Conservation (phyloP, 2,113 vertebrate genomes). For the Cebus imitator region DNA sequence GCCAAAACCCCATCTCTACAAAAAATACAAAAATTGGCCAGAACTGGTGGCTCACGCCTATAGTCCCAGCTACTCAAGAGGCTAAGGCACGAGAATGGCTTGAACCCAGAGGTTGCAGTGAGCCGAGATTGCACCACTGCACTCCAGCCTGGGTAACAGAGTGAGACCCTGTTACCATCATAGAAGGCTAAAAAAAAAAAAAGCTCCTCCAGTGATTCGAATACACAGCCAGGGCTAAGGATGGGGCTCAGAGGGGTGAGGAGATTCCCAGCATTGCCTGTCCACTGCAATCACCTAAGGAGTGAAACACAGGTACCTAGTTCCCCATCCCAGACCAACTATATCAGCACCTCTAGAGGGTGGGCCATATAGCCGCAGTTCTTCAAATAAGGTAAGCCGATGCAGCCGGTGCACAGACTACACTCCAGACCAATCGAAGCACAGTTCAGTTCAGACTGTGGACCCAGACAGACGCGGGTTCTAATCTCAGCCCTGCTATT, state of each 20-base stretch:
- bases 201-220: background rate
- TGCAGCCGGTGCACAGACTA: background rate
- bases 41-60: no score
- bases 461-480: background rate
- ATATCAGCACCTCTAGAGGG: background rate
- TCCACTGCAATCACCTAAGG: background rate
- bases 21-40: no score
- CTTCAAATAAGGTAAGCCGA: background rate
- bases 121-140: no score
- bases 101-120: no score
- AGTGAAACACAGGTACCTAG: background rate
- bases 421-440: background rate
- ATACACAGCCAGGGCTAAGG: no score
- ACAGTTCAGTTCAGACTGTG: background rate
- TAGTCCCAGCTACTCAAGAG: no score
- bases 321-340: background rate
- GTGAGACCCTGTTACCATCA: no score
- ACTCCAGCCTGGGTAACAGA: no score
- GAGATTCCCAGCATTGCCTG: background rate
- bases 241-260: fast-evolving
- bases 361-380: background rate
- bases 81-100: no score
- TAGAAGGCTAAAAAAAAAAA: background rate
- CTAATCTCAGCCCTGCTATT: background rate
- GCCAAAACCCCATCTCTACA: no score